phyloP scores from a whole-genome alignment of 2,797 vertebrate species.

The Pseudochirops corinnae region DNA sequence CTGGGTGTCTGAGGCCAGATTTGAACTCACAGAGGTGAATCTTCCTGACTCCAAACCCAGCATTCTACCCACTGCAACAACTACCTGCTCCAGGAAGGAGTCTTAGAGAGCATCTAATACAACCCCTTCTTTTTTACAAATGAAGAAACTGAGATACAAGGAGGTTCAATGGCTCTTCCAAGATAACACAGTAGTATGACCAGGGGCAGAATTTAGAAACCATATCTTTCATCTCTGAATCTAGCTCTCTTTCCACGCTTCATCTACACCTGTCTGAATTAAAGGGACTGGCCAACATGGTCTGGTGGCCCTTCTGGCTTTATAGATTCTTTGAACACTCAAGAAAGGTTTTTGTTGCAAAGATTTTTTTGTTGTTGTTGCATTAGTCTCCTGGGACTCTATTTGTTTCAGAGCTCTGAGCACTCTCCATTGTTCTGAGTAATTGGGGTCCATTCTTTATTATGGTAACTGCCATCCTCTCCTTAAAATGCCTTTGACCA shows the following conservation, averaged over 20 bases:
- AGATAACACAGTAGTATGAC: not conserved
- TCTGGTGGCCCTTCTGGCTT: not conserved
- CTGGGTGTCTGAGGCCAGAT: not conserved
- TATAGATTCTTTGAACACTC: not conserved
- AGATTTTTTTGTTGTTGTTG: not conserved
- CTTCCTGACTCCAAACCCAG: not conserved
- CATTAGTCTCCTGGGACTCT: not conserved
- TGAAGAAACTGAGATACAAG: not conserved
- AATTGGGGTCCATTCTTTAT: not conserved
- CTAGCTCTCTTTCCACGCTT: not conserved
- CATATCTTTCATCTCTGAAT: not conserved
- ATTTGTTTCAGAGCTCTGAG: not conserved
- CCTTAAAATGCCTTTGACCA: not conserved
- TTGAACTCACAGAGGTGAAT: not conserved
- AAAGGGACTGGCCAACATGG: slow-evolving; percentile 7
- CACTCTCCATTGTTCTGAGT: not conserved
- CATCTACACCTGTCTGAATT: not conserved
- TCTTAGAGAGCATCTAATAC: not conserved
- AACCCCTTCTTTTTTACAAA: not conserved
- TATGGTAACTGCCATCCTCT: not conserved
- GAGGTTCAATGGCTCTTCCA: not conserved
- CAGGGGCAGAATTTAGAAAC: not conserved
- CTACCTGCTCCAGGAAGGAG: not conserved
- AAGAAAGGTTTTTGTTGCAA: not conserved
- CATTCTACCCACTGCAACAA: not conserved